phyloP scores from a whole-genome alignment of 2,113 vertebrate species.

The Cyprinodon tularosa region DNA sequence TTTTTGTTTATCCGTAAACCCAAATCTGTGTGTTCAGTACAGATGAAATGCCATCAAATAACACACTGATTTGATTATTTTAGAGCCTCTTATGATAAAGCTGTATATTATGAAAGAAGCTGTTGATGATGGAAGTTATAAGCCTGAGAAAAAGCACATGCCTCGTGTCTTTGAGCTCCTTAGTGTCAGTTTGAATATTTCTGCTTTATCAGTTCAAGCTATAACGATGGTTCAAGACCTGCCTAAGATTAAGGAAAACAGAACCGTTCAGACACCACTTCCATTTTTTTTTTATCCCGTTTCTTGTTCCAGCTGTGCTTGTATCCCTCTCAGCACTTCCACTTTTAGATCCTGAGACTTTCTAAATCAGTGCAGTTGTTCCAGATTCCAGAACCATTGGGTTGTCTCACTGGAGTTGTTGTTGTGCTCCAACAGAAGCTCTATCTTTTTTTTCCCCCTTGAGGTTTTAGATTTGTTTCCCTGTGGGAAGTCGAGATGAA shows the following conservation, averaged over 20 bases:
- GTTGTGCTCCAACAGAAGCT: constrained; percentile 11
- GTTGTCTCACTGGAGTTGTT: constrained; percentile 15
- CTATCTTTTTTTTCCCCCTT: constrained; percentile 15
- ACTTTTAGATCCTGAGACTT: constrained; percentile 26
- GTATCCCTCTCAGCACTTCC: constrained; percentile 64
- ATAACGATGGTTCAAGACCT: constrained; percentile 21
- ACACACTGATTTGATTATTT: constrained; percentile 30
- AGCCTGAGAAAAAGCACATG: constrained; percentile 35
- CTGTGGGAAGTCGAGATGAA: constrained; percentile 56
- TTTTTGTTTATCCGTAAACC: constrained; percentile 5
- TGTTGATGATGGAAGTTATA: constrained; percentile 27
- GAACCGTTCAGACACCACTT: constrained; percentile 32
- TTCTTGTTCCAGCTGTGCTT: constrained; percentile 69
- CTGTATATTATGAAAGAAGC: constrained; percentile 31
- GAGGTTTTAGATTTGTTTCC: constrained; percentile 40
- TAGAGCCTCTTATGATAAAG: constrained; percentile 37
- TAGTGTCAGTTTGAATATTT: constrained; percentile 29
- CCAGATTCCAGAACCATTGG: constrained; percentile 18
- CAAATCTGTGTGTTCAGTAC: constrained; percentile 11
- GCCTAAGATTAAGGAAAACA: constrained; percentile 35
- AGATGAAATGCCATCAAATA: constrained; percentile 27
- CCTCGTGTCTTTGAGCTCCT: constrained; percentile 54
- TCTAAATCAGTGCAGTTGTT: constrained; percentile 10
- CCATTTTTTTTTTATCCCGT: constrained; percentile 57
- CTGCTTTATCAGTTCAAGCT: constrained; percentile 16